Conservation (phyloP, 2,113 vertebrate species). For the Herpetotheres cachinnans region DNA sequence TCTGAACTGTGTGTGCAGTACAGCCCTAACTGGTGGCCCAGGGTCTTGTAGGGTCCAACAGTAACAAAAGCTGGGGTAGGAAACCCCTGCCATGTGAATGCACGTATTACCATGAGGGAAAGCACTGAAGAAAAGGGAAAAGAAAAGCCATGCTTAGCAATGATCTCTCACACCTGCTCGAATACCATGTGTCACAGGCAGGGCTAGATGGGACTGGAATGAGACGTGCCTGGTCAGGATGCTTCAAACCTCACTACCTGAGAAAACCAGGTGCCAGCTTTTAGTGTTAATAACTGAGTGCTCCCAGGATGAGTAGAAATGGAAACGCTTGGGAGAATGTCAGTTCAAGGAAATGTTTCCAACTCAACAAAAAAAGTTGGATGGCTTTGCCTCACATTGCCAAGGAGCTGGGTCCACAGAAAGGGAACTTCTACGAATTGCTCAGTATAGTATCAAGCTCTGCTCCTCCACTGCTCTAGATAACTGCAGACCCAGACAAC, state of each 20-base stretch:
- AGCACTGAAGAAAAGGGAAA: neutral
- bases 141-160: neutral
- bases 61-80: neutral
- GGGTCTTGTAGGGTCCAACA: neutral
- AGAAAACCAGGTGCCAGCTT: neutral
- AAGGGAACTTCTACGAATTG: neutral
- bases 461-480: neutral
- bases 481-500: conserved; percentile 18
- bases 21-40: accelerated
- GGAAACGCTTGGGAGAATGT: neutral
- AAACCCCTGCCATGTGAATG: neutral
- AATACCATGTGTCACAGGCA: accelerated
- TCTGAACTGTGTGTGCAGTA: neutral
- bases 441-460: neutral
- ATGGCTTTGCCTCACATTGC: neutral
- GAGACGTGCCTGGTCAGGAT: neutral
- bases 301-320: neutral
- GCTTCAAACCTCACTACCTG: neutral
- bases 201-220: neutral
- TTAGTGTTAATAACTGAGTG: neutral
- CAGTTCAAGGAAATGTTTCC: neutral
- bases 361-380: neutral
- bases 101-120: accelerated
- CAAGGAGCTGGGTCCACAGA: neutral
- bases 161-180: neutral